Percentiles rank a stretch among this genome's conserved stretches.
These are phyloP conservation scores for Ciconia stormi DNA, from an alignment of 2,113 vertebrate genomes.

Conservation along the genomic window DNA sequence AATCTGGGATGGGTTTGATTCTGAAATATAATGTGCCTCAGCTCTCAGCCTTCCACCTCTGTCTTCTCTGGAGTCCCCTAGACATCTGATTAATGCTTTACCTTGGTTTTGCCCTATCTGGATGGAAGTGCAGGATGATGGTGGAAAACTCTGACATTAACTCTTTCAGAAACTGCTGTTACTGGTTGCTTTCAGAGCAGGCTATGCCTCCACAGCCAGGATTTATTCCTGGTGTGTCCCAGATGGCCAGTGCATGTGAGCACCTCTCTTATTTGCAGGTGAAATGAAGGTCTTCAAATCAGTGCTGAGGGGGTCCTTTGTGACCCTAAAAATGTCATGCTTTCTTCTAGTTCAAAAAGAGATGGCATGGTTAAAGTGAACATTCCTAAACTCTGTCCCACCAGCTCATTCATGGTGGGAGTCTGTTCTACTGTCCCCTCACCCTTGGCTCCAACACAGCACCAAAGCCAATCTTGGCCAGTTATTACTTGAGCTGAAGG, in stretches of 20 bases:
- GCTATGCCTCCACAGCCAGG: neutral
- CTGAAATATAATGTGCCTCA: neutral
- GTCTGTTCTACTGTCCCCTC: neutral
- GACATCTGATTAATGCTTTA: neutral
- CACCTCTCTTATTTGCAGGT: neutral
- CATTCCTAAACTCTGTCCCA: neutral
- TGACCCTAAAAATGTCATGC: neutral
- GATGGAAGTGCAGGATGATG: slow-evolving; percentile 1
- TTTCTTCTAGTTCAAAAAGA: neutral
- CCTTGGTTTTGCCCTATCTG: neutral
- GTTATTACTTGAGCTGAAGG: neutral
- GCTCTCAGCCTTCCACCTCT: neutral
- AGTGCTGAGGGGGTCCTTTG: neutral
- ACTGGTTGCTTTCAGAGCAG: neutral
- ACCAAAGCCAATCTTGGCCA: neutral
- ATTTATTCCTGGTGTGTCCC: neutral
- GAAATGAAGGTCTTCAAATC: neutral
- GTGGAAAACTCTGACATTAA: slow-evolving; percentile 41
- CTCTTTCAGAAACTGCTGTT: neutral
- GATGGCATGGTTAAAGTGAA: neutral
- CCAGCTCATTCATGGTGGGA: neutral
- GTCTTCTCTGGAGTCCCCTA: neutral
- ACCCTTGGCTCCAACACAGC: neutral
- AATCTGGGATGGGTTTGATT: neutral
- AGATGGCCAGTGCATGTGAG: neutral